A percentile compares a stretch with the other conserved stretches of the same genome.
Conservation (phyloP, 2,113 vertebrate species). For the Campylomormyrus numenius region DNA sequence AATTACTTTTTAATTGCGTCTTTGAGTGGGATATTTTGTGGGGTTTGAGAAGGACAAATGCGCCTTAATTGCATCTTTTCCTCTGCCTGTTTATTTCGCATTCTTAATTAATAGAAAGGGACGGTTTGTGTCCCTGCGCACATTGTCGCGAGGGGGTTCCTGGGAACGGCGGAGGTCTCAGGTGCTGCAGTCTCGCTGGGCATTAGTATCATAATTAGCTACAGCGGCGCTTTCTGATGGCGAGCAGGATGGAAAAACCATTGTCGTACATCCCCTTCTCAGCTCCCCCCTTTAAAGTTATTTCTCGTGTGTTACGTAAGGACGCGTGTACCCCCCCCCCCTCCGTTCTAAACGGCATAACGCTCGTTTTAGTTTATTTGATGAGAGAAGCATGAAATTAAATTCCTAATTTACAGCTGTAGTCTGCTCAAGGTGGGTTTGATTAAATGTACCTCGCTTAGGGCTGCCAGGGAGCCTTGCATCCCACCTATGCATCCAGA, state of each 20-base stretch:
- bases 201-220: slow-evolving; percentile 56
- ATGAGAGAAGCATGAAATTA: slow-evolving; percentile 26
- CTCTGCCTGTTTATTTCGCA: slow-evolving; percentile 84
- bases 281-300: not conserved
- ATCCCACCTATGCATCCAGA: not conserved
- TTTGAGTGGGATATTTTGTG: slow-evolving; percentile 81
- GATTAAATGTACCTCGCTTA: slow-evolving; percentile 14
- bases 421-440: slow-evolving; percentile 17
- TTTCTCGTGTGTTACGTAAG: slow-evolving; percentile 22
- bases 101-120: slow-evolving; percentile 80
- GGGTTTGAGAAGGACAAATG: slow-evolving; percentile 79
- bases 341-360: not conserved
- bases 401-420: slow-evolving; percentile 27
- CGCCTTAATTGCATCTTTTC: slow-evolving; percentile 78
- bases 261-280: slow-evolving; percentile 11
- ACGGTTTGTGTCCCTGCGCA: slow-evolving; percentile 52
- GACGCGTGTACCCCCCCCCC: not conserved
- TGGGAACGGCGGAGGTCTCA: slow-evolving; percentile 52
- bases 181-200: slow-evolving; percentile 52
- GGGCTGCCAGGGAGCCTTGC: slow-evolving; percentile 11
- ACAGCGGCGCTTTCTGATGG: slow-evolving; percentile 52
- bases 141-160: slow-evolving; percentile 61
- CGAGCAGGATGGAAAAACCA: slow-evolving; percentile 49
- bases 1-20: slow-evolving; percentile 87
- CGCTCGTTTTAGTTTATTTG: slow-evolving; percentile 17